Evolutionary conservation across 2,888 invertebrate genomes (phyloP).

Genomic region (Myopa tessellatipennis): DNA sequence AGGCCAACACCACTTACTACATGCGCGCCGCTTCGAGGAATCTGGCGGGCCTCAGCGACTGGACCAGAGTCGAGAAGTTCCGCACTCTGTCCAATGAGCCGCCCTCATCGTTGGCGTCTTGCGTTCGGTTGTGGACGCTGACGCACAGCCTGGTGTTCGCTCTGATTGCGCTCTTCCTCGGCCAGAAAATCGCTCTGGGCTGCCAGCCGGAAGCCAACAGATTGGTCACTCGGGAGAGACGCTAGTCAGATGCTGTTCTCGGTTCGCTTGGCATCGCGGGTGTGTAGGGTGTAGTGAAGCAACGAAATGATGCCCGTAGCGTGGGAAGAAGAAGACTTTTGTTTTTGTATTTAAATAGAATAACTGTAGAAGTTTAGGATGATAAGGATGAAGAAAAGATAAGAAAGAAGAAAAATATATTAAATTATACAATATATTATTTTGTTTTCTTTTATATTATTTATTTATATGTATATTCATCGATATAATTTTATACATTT

Average conservation of each 20-base stretch:
- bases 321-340: conserved; percentile 35
- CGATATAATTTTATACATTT: neutral
- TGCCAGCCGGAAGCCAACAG: conserved; percentile 22
- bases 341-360: conserved; percentile 33
- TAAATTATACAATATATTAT: conserved; percentile 28
- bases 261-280: neutral
- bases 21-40: conserved; percentile 72
- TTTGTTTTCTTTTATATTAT: neutral
- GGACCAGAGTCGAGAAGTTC: conserved; percentile 63
- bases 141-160: conserved; percentile 45
- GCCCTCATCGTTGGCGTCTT: conserved; percentile 49
- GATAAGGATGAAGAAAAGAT: conserved; percentile 1
- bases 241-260: conserved; percentile 9
- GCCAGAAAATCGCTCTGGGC: conserved; percentile 42
- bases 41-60: conserved; percentile 70
- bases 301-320: neutral
- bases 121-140: conserved; percentile 27
- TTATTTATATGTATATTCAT: neutral
- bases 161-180: conserved; percentile 46
- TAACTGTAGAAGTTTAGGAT: conserved; percentile 14
- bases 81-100: conserved; percentile 64
- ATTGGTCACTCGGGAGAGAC: conserved; percentile 17
- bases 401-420: neutral
- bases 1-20: conserved; percentile 70
- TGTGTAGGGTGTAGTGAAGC: neutral